These are phyloP conservation scores for Choristoneura fumiferana DNA, from an alignment of 1,140 invertebrate species.

Conservation along the genomic window DNA sequence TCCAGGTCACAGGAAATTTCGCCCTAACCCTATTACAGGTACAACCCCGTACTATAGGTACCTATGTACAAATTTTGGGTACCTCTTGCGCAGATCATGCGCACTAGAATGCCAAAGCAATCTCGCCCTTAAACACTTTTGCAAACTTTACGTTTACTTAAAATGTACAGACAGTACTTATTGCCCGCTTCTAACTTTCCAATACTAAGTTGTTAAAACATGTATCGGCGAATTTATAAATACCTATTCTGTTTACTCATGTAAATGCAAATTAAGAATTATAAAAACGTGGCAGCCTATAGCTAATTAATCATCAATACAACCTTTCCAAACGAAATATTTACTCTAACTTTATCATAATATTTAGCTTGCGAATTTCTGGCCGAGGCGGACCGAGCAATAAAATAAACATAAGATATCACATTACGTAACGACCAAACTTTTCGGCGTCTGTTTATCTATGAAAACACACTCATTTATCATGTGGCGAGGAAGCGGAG, in stretches of 20 bases:
- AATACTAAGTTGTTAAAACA: neutral
- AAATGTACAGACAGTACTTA: too few species aligned
- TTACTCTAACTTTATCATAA: neutral
- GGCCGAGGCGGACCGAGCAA: neutral
- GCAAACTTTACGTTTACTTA: neutral
- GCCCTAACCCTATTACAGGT: constrained; percentile 39
- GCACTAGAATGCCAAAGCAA: constrained; percentile 38
- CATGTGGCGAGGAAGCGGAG: constrained; percentile 34
- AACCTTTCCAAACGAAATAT: neutral
- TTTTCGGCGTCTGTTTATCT: constrained; percentile 10
- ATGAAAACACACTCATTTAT: constrained; percentile 49
- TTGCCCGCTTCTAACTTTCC: too few species aligned
- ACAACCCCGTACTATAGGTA: constrained; percentile 22
- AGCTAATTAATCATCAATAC: neutral
- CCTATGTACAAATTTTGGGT: constrained; percentile 32
- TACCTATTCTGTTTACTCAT: neutral
- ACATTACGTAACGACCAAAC: constrained; percentile 11
- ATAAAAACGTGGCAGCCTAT: neutral
- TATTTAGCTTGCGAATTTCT: neutral
- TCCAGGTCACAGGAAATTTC: constrained; percentile 59
- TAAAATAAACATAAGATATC: constrained; percentile 4
- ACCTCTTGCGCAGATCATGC: constrained; percentile 65
- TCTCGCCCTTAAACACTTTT: constrained; percentile 41
- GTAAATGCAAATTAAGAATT: neutral
- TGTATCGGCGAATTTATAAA: neutral